These are phyloP conservation scores for Salvator merianae DNA, from an alignment of 2,113 vertebrate species.

Conservation along the genomic window DNA sequence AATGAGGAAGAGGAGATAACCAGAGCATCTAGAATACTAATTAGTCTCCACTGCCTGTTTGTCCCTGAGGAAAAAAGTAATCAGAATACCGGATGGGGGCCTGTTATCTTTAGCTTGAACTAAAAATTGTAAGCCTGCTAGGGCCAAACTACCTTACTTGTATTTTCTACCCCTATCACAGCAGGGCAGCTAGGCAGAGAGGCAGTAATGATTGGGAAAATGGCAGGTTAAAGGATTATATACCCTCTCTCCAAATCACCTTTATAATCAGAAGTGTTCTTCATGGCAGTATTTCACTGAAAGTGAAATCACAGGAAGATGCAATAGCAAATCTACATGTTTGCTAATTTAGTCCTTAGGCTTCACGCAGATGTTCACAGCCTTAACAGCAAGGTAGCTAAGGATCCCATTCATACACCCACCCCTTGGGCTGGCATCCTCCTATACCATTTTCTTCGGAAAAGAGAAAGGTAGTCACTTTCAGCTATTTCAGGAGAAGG, in stretches of 20 bases:
- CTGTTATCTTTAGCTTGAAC: constrained; percentile 20
- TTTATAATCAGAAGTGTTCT: not conserved
- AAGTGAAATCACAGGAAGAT: not conserved
- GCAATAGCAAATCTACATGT: not conserved
- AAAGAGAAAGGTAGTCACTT: not conserved
- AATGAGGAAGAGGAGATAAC: constrained; percentile 16
- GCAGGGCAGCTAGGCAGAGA: not conserved
- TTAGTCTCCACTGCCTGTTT: constrained; percentile 26
- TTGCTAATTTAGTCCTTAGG: not conserved
- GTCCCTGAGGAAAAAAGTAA: constrained; percentile 12
- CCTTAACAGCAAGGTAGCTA: not conserved
- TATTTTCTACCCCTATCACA: not conserved
- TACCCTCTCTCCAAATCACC: not conserved
- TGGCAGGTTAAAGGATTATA: not conserved
- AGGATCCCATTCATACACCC: not conserved
- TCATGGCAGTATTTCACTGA: not conserved
- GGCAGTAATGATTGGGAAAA: not conserved
- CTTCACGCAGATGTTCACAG: not conserved
- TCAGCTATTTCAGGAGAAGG: not conserved
- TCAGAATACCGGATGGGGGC: constrained; percentile 1
- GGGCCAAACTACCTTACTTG: not conserved
- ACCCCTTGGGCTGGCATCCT: not conserved
- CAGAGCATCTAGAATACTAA: constrained; percentile 26
- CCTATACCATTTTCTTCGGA: not conserved
- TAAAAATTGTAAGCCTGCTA: not conserved